phyloP scores from a whole-genome alignment of 2,888 invertebrate species.

The Eristalis intricaria region DNA sequence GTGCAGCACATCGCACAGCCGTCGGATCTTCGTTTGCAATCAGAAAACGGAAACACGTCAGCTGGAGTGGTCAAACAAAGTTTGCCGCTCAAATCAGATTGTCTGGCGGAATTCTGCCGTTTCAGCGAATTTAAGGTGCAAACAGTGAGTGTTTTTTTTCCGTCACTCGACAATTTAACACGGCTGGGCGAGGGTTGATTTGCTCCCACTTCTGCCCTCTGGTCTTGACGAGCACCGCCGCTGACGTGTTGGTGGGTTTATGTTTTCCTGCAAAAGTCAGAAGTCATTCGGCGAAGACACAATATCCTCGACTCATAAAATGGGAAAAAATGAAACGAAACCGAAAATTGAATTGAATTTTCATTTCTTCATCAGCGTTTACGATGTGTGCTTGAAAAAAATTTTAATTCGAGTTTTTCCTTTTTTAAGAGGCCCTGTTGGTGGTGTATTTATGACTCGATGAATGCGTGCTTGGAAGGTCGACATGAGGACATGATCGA shows the following conservation, averaged over 20 bases:
- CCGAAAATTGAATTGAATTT: constrained; percentile 42
- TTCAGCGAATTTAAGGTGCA: constrained; percentile 39
- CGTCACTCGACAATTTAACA: neutral
- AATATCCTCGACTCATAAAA: constrained; percentile 24
- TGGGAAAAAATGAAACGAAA: neutral
- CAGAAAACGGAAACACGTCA: neutral
- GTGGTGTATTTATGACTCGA: neutral
- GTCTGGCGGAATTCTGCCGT: constrained; percentile 17
- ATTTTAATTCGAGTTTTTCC: constrained; percentile 15
- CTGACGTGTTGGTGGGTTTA: constrained; percentile 29
- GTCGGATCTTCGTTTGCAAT: neutral
- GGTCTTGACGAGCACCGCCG: constrained; percentile 14
- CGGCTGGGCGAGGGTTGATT: neutral
- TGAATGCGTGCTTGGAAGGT: neutral
- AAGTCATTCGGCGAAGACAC: neutral
- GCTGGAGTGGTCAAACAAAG: neutral
- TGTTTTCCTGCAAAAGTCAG: constrained; percentile 31
- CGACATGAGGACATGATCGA: neutral
- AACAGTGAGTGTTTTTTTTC: neutral
- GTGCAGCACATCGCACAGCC: neutral
- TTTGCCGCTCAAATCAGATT: constrained; percentile 34
- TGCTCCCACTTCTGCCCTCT: neutral
- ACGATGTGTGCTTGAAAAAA: constrained; percentile 31
- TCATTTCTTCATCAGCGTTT: constrained; percentile 24
- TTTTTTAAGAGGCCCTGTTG: neutral